Base-by-base conservation (phyloP, 1,140 invertebrate genomes). In the Aphidius gifuensis region DNA sequence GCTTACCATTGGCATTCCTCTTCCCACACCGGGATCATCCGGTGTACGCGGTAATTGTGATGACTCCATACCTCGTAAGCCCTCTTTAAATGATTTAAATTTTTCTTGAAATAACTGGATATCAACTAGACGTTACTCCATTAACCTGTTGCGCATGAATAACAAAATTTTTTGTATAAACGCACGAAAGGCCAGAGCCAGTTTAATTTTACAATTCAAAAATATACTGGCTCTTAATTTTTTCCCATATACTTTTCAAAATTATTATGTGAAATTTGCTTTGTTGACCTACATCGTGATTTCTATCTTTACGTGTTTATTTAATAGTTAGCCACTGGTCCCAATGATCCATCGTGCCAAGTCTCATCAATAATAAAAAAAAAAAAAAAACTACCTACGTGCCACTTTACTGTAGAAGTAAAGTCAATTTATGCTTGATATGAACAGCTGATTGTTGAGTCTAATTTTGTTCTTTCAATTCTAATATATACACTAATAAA, bases 81-180 rank as follows among this genome's bases (percentile, higher is more conserved):
- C 9, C 21, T 59, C 21, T 21, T 55, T 42, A 49, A 23, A 38
- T 21, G 23, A 39, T 59, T 54, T 32, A 39, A 46, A 38, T 44
- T 43, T 65, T 40, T 9, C 32, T 50, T 58, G 64, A 68, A 70
- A 65, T 68, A 42, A 61, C 62, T 64, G 64, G 68, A 59, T 68
- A 67, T 50, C 40, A 58, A 70, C 47, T 48, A 71, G 62, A 67
- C 49, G 54, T 50, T 69, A 71, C 64, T 65, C 67, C 68, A 69
- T 77, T 74, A 74, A 78, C 74, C 76, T 78, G 76, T 77, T 77
- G 74, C 72, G 71, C 60, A 71, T 53, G 58, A 75, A 67, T 61
- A 9, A 50, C 49, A 16, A 32, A 50, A 50, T 5, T 4, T 50
- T 4, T 50, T 50, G 5, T 11, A 11, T 2, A 55, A 55, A 32